Evolutionary conservation across 1,140 invertebrate species (phyloP).

Genomic region (Panulirus ornatus): DNA sequence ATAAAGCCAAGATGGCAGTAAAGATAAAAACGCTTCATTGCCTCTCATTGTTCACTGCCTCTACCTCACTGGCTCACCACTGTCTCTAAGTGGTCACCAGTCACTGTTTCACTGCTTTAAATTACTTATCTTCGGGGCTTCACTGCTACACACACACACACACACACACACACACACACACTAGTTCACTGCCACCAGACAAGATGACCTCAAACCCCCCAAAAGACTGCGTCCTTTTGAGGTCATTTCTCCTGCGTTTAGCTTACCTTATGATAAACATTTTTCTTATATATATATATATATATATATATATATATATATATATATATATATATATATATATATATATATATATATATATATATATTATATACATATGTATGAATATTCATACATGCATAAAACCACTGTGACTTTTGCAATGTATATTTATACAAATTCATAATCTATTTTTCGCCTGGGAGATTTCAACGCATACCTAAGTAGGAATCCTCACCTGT

Average conservation of each 20-base stretch:
- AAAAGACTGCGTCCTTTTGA: neutral
- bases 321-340: constrained; percentile 49
- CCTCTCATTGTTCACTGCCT: too few relatives aligned
- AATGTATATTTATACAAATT: neutral
- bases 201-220: neutral
- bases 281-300: too few relatives aligned
- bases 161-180: constrained; percentile 27
- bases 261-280: too few relatives aligned
- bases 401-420: neutral
- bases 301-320: constrained; percentile 1
- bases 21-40: too few relatives aligned
- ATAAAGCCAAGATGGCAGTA: too few relatives aligned
- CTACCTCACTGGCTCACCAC: neutral
- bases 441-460: too few relatives aligned
- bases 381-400: neutral
- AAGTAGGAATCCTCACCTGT: too few relatives aligned
- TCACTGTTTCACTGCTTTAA: too few relatives aligned
- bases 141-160: constrained; percentile 33
- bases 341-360: constrained; percentile 36
- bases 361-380: neutral
- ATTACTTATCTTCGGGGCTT: too few relatives aligned
- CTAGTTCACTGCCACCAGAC: neutral
- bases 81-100: too few relatives aligned
- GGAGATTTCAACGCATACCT: too few relatives aligned
- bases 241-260: neutral